phyloP scores from a whole-genome alignment of 1,140 invertebrate species.

The Zaprionus lachaisei region DNA sequence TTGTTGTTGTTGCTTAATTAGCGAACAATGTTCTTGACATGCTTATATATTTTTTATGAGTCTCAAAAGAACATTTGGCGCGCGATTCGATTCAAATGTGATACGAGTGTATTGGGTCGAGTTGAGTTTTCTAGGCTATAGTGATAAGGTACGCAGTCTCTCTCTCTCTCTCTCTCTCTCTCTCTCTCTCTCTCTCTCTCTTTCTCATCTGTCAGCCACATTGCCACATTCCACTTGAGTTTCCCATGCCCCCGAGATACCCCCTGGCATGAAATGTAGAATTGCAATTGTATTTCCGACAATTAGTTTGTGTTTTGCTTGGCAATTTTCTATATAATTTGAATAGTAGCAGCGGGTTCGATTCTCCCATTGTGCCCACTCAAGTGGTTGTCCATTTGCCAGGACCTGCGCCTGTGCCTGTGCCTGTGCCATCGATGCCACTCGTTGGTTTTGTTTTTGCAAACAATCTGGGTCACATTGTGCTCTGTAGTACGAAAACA shows the following conservation, averaged over 20 bases:
- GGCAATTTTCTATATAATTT: constrained; percentile 77
- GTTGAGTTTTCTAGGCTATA: not conserved
- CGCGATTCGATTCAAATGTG: constrained; percentile 73
- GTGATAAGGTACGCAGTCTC: constrained; percentile 29
- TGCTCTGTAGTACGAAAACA: constrained; percentile 48
- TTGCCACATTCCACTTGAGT: constrained; percentile 71
- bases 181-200: constrained; percentile 31
- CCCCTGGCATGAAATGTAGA: constrained; percentile 28
- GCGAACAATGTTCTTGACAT: constrained; percentile 81
- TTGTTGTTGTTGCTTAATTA: constrained; percentile 55
- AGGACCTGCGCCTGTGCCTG: constrained; percentile 46
- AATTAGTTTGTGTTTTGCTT: constrained; percentile 77
- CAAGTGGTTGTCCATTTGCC: constrained; percentile 64
- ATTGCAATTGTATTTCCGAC: constrained; percentile 47
- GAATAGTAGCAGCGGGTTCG: constrained; percentile 66
- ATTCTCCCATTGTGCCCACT: constrained; percentile 54
- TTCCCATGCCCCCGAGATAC: constrained; percentile 61
- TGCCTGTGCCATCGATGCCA: constrained; percentile 44
- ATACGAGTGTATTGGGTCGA: constrained; percentile 57
- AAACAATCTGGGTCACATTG: constrained; percentile 75
- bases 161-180: constrained; percentile 28
- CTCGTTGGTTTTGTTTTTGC: constrained; percentile 55
- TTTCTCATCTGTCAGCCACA: constrained; percentile 70
- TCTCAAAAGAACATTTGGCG: constrained; percentile 45
- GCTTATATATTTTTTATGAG: constrained; percentile 73